Conservation (phyloP, 2,113 vertebrate genomes). For the Prionailurus viverrinus region DNA sequence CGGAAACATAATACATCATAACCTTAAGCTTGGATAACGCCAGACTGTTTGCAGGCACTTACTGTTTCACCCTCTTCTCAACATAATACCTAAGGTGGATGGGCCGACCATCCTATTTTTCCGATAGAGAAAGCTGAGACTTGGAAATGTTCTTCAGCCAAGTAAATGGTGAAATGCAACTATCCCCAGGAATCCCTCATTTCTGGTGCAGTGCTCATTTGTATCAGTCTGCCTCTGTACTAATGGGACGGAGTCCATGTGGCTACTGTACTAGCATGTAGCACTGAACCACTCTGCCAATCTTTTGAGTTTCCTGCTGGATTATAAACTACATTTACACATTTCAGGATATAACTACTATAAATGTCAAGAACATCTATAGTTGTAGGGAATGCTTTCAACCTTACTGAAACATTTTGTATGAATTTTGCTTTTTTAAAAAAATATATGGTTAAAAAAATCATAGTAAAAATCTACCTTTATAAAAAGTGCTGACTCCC, state of each 20-base stretch:
- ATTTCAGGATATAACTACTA: background rate
- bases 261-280: background rate
- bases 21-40: background rate
- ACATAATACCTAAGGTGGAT: conserved; percentile 23
- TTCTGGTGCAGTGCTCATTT: background rate
- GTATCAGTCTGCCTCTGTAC: background rate
- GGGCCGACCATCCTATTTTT: background rate
- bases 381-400: background rate
- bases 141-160: conserved; percentile 25
- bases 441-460: background rate
- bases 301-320: background rate
- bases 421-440: background rate
- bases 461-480: conserved; percentile 1
- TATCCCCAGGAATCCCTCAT: background rate
- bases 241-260: background rate
- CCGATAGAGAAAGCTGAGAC: background rate
- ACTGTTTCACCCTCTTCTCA: background rate
- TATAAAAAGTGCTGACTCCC: background rate
- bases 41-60: background rate
- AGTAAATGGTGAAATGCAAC: background rate
- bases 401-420: background rate
- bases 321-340: background rate
- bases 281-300: background rate
- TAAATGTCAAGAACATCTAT: background rate
- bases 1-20: background rate